phyloP scores from a whole-genome alignment of 2,888 invertebrate genomes.

The Dimorphilus gyrociliatus region DNA sequence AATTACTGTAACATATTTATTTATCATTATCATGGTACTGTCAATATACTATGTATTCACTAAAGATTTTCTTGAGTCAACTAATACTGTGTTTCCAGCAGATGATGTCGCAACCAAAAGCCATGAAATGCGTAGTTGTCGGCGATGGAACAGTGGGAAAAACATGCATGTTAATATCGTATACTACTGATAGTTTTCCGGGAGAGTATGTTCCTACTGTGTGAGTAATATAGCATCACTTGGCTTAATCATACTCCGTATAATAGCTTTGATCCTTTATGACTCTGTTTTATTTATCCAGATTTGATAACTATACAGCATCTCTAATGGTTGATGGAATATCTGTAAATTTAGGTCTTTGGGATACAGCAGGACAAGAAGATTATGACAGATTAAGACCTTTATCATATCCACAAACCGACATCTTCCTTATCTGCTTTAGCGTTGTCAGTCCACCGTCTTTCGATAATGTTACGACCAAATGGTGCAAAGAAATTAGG shows the following conservation, averaged over 20 bases:
- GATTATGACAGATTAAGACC: conserved; percentile 91
- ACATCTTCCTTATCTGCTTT: conserved; percentile 98
- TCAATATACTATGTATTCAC: too few relatives aligned
- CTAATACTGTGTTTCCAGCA: not conserved
- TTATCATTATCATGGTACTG: too few relatives aligned
- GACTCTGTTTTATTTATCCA: conserved; percentile 30
- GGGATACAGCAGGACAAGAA: conserved; percentile 97
- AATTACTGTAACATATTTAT: too few relatives aligned
- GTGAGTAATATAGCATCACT: conserved; percentile 40
- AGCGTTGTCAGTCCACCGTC: conserved; percentile 97
- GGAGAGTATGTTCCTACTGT: conserved; percentile 48
- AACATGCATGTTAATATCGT: conserved; percentile 47
- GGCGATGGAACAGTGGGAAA: conserved; percentile 48
- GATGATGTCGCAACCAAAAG: conserved; percentile 34
- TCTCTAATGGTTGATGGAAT: conserved; percentile 97
- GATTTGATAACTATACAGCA: conserved; percentile 97
- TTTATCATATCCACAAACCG: conserved; percentile 90
- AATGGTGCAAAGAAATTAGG: conserved; percentile 99
- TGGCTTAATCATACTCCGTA: too few relatives aligned
- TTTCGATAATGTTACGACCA: conserved; percentile 96
- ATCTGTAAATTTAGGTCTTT: conserved; percentile 82
- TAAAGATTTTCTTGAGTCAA: too few relatives aligned
- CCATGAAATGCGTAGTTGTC: conserved; percentile 47
- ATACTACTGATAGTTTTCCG: conserved; percentile 46
- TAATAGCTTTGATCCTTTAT: too few relatives aligned